Percentiles rank a stretch among this genome's conserved stretches.
Evolutionary conservation across 2,797 vertebrate species (phyloP).

Genomic region (Decapterus maruadsi): DNA sequence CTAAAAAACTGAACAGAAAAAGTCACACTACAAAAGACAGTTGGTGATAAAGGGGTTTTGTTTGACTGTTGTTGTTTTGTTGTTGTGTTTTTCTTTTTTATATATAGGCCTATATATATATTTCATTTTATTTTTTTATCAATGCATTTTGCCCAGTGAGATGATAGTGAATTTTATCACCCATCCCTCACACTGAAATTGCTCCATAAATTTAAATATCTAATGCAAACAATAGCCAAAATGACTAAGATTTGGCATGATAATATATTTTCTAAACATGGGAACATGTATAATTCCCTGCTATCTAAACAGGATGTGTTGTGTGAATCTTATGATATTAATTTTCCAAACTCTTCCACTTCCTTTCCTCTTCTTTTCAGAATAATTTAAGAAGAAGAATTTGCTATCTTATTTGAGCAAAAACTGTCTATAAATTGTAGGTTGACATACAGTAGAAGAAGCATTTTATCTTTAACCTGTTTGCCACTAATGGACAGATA

Average conservation of each 20-base stretch:
- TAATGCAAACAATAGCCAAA: not conserved
- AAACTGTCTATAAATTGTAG: not conserved
- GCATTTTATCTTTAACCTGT: conserved; percentile 1
- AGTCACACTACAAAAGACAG: too few species aligned
- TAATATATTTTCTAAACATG: not conserved
- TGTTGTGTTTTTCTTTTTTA: too few species aligned
- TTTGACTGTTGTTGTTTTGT: too few species aligned
- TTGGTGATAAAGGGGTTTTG: too few species aligned
- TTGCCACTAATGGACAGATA: not conserved
- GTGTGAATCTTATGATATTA: conserved; percentile 2
- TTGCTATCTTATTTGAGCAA: not conserved
- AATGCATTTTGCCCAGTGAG: not conserved
- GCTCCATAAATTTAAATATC: not conserved
- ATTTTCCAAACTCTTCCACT: not conserved
- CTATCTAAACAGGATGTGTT: conserved; percentile 17
- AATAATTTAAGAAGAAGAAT: too few species aligned
- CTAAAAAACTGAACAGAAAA: too few species aligned
- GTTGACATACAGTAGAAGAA: conserved; percentile 4
- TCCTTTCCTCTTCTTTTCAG: conserved; percentile 43
- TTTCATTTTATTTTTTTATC: not conserved
- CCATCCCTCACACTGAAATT: not conserved
- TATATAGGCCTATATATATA: too few species aligned
- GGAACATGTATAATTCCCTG: conserved; percentile 1
- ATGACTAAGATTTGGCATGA: not conserved
- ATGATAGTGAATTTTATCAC: not conserved